These are phyloP conservation scores for Chaenodraco wilsoni DNA, from an alignment of 2,797 vertebrate genomes.

Conservation along the genomic window DNA sequence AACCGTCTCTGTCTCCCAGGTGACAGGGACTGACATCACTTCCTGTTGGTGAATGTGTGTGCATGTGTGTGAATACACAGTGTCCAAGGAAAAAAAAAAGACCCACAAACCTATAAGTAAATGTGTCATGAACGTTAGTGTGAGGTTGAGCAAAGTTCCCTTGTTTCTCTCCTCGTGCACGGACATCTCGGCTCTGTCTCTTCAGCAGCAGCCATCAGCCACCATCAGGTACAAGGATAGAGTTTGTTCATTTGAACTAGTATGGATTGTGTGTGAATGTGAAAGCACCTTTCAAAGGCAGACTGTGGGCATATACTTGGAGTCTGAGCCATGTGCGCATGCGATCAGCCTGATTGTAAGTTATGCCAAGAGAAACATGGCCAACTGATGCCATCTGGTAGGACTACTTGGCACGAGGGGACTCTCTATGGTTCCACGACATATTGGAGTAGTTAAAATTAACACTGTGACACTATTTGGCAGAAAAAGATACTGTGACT, in stretches of 20 bases:
- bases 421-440: constrained; percentile 77
- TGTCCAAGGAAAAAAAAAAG: constrained; percentile 30
- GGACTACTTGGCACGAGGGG: constrained; percentile 80
- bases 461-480: constrained; percentile 87
- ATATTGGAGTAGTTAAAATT: constrained; percentile 89
- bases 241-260: constrained; percentile 19
- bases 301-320: constrained; percentile 51
- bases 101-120: constrained; percentile 16
- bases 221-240: background rate
- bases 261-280: constrained; percentile 4
- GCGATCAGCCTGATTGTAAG: constrained; percentile 69
- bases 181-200: constrained; percentile 2
- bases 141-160: constrained; percentile 29
- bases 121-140: background rate
- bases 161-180: background rate
- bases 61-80: constrained; percentile 54
- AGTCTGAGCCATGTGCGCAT: constrained; percentile 53
- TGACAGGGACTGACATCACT: constrained; percentile 85
- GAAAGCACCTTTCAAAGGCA: constrained; percentile 19
- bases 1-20: constrained; percentile 86
- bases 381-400: constrained; percentile 87
- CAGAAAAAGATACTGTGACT: constrained; percentile 72
- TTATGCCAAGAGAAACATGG: constrained; percentile 76
- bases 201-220: constrained; percentile 3
- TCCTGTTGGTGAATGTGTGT: constrained; percentile 78